Evolutionary conservation across 2,113 vertebrate species (phyloP).

Genomic region (Aythya baeri): DNA sequence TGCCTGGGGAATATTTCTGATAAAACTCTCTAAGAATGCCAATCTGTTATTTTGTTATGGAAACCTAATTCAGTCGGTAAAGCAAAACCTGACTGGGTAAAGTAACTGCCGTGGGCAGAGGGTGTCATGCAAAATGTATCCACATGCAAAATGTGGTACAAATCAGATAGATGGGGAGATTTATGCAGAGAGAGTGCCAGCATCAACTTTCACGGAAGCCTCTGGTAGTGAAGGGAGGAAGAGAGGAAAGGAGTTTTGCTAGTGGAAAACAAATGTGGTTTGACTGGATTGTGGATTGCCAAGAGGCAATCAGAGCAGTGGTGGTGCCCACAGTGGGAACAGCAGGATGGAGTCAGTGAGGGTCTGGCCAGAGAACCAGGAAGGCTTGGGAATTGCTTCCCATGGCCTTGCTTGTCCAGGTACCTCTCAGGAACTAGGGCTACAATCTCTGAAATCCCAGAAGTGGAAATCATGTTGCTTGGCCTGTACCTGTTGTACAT

Average conservation of each 20-base stretch:
- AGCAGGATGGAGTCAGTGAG: neutral
- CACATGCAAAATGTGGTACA: neutral
- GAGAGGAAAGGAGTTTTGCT: neutral
- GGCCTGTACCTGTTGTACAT: neutral
- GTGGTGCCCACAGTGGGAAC: neutral
- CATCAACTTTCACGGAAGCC: neutral
- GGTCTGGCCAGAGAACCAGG: rapidly evolving
- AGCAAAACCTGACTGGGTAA: neutral
- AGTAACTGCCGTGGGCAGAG: no score
- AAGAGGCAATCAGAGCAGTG: neutral
- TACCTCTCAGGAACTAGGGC: neutral
- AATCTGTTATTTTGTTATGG: neutral
- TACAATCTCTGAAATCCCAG: neutral
- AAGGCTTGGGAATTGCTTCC: neutral
- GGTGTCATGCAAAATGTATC: neutral
- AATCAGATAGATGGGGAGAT: neutral
- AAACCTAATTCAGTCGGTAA: neutral
- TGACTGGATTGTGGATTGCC: neutral
- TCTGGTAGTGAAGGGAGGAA: neutral
- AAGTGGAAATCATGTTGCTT: neutral
- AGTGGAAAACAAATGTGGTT: neutral
- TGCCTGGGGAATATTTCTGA: neutral
- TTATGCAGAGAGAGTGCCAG: neutral
- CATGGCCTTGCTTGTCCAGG: neutral
- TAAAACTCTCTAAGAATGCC: neutral